A percentile compares a stretch with the other conserved stretches of the same genome.
Evolutionary conservation across 1,140 invertebrate genomes (phyloP).

Genomic region (Apis florea): DNA sequence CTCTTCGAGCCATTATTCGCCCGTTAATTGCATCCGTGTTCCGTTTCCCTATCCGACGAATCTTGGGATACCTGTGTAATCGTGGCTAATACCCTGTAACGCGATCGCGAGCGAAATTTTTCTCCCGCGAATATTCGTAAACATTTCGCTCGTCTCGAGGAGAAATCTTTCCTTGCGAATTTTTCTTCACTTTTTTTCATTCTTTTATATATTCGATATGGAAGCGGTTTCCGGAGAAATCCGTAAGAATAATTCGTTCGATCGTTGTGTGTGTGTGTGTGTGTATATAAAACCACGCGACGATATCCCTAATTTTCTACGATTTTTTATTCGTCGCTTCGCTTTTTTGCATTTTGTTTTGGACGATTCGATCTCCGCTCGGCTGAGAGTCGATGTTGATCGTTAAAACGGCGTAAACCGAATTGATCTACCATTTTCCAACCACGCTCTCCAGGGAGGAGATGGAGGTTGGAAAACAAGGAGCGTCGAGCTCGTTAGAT

Average conservation of each 20-base stretch:
- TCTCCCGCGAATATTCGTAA: not conserved
- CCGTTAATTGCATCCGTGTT: slow-evolving; percentile 11
- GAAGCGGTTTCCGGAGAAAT: too few species aligned
- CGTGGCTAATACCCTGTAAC: not conserved
- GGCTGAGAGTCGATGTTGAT: not conserved
- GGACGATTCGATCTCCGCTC: not conserved
- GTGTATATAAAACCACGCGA: too few species aligned
- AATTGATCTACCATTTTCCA: slow-evolving; percentile 26
- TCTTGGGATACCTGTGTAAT: not conserved
- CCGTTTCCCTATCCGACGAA: not conserved
- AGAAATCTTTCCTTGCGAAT: too few species aligned
- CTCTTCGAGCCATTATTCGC: slow-evolving; percentile 13
- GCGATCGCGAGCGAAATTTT: not conserved
- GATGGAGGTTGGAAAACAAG: too few species aligned
- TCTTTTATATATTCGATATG: too few species aligned
- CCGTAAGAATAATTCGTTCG: too few species aligned
- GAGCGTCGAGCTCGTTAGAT: too few species aligned
- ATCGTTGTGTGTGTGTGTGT: too few species aligned
- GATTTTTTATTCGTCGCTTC: too few species aligned
- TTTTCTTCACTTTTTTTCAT: too few species aligned
- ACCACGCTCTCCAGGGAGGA: not conserved
- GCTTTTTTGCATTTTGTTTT: not conserved
- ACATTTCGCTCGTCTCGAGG: too few species aligned
- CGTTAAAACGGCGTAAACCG: not conserved
- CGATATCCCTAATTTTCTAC: too few species aligned